Base-by-base conservation (phyloP, 2,888 invertebrate species). In the Yponomeuta malinellus region DNA sequence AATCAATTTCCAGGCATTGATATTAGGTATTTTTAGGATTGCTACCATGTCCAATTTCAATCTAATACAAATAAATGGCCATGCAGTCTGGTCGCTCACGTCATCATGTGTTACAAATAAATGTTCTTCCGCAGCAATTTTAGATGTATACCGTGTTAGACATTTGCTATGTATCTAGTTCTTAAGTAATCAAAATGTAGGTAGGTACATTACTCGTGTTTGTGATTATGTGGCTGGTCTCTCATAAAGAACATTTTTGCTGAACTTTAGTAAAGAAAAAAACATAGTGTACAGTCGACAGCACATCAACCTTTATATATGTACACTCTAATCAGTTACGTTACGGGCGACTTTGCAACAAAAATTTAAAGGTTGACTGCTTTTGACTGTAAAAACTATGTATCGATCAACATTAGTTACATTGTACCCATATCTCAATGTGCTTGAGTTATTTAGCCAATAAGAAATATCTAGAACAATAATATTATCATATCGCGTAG, bases 381-480 rank as follows among this genome's bases (percentile, higher is more conserved):
- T 37, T 2, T 37, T 37, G 37, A 37, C 37, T 37, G 37, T 5
- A 4, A 2, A 2, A 37, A 37, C 23, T 23, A 23, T 23, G 23
- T 37, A 37, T 37, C 37, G 37, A 52, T 52, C 10, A 23, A 23
- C 23, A 23, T 23, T 23, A 23, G 23, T 23, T 9, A 12, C 52
- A 52, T 4, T 52, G 12, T 52, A 52, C 2, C 52, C 12, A 10
- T 52, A 52, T 52, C 12, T 9, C 52, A 52, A 4, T 2, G 52
- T 12, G 52, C 52, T 59, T 15, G 3, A 59, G 4, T 5, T 8
- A 15, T 15, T 12, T 12, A 15, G 52, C 12, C 52, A 12, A 59
- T 59, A 59, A 15, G 15, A 59, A 59, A 59, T 59, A 59, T 59
- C 52, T 59, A 59, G 52, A 59, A 59, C 52, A 59, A 59, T 59